Base-by-base conservation (phyloP, 2,113 vertebrate genomes). In the Mirza zaza region DNA sequence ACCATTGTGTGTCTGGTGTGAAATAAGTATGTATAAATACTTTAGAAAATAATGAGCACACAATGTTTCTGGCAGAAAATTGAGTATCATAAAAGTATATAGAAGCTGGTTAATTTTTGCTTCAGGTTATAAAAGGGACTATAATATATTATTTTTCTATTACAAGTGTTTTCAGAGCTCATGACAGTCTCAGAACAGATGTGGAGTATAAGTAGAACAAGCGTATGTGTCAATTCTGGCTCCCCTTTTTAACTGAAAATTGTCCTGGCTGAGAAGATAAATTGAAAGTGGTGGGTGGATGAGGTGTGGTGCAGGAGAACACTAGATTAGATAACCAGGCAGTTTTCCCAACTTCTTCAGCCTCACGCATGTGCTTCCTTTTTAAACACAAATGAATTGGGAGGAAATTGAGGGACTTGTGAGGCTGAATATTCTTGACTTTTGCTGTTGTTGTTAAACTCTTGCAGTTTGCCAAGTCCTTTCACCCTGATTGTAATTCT, bases 401-500 rank as follows among this genome's bases (percentile, higher is more conserved):
- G 34, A 85, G 45, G 55, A 93, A 68, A 68, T 73, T 25, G 45
- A 61, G 55, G 36, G 75, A 68, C 25, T 55, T 79, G 5, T 61
- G n/a, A 83, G 8, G 34, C 12, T 42, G 68, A 61, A 79, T 87
- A 77, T 42, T 84, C 79, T 83, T 89, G 65, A 65, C 57, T 32
- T 50, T 81, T 68, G 39, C 90, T 91, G 15, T 82, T 79, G 2
- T 79, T n/a, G 23, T 45, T 91, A 94, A 94, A 79, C 50, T 67
- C 67, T 45, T 42, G 50, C 2, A 70, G 67, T 86, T 93, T 95
- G 88, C 79, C 85, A 70, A 42, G 52, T 39, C 61, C 81, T 96
- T 97, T 96, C 48, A 77, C 76, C 88, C 86, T 61, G 87, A 95
- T 73, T 95, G 8, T 89, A 93, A 95, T 96, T 97, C 81, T 80